Evolutionary conservation across 2,797 vertebrate genomes (phyloP).

Genomic region (Prunella strophiata): DNA sequence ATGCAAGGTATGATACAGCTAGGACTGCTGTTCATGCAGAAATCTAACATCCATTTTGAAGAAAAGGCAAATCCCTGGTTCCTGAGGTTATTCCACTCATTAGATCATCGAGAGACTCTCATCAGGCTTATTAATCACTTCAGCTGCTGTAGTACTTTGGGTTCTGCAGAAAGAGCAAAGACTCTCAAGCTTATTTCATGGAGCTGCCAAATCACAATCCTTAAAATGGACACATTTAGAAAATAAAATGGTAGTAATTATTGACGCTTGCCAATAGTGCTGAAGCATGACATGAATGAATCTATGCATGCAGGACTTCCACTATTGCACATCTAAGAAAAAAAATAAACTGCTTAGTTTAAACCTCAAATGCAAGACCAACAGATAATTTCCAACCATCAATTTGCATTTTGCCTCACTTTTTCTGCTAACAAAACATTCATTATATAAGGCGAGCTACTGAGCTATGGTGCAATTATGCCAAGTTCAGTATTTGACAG

Average conservation of each 20-base stretch:
- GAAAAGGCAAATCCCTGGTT: neutral
- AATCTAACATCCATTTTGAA: neutral
- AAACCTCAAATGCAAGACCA: neutral
- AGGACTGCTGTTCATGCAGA: neutral
- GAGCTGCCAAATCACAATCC: neutral
- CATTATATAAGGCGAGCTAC: neutral
- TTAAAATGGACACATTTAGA: neutral
- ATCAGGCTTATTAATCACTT: neutral
- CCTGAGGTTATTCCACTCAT: neutral
- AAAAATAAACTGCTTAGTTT: neutral
- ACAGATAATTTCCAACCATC: neutral
- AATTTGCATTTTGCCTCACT: neutral
- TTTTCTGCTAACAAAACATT: constrained; percentile 4
- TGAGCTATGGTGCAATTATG: neutral
- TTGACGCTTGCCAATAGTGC: neutral
- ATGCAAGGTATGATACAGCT: neutral
- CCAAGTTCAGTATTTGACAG: constrained; percentile 1
- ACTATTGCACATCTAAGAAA: neutral
- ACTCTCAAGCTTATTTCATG: neutral
- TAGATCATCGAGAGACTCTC: neutral
- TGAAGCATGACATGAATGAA: neutral
- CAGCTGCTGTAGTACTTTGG: neutral
- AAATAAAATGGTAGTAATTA: constrained; percentile 14
- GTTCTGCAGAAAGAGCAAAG: neutral
- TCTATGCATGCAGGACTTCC: neutral